Evolutionary conservation across 2,113 vertebrate genomes (phyloP).

Genomic region (Nymphicus hollandicus): DNA sequence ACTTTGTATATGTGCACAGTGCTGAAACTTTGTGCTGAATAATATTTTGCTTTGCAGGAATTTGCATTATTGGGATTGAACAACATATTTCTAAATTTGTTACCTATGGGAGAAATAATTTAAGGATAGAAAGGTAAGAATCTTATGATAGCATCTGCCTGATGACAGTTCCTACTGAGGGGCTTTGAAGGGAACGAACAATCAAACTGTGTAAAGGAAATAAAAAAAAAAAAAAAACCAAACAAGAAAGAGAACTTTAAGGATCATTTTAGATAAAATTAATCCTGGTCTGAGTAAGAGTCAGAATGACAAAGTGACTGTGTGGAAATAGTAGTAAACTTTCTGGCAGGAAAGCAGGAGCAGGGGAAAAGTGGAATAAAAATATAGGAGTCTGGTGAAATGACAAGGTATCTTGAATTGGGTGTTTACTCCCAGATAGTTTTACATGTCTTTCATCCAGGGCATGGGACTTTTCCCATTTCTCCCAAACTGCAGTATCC

Average conservation of each 20-base stretch:
- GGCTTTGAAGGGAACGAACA: neutral
- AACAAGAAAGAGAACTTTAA: neutral
- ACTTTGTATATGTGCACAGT: neutral
- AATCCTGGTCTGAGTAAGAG: neutral
- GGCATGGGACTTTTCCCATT: neutral
- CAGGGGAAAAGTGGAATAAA: neutral
- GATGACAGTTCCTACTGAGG: neutral
- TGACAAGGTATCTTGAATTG: neutral
- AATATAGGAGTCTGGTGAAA: neutral
- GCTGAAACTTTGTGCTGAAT: neutral
- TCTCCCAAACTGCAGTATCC: neutral
- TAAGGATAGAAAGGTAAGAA: neutral
- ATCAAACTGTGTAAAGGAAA: neutral
- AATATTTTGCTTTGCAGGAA: neutral
- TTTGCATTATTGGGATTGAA: neutral
- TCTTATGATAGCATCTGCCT: neutral
- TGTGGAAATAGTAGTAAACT: neutral
- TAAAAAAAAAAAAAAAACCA: no score
- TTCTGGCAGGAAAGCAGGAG: rapidly evolving
- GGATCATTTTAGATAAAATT: neutral
- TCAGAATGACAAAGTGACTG: neutral
- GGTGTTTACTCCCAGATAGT: neutral
- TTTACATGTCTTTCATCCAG: neutral
- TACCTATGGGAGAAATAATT: neutral
- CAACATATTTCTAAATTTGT: neutral